A percentile compares a stretch with the other conserved stretches of the same genome.
Conservation (phyloP, 2,888 invertebrate genomes). For the Eulithis prunata region DNA sequence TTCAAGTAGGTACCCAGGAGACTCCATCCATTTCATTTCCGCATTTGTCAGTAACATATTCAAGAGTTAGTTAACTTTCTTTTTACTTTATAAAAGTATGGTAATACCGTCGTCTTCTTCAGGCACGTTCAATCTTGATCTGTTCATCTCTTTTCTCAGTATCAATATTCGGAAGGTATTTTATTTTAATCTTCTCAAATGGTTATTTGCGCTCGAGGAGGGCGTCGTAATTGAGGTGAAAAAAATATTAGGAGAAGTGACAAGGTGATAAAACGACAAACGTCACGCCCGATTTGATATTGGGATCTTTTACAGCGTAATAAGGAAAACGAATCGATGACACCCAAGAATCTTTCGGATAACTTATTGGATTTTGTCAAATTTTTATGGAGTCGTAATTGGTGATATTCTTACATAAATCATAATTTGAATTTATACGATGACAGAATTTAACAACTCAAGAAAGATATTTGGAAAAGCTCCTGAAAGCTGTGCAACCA, state of each 20-base stretch:
- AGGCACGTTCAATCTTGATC: slow-evolving; percentile 43
- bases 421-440: slow-evolving; percentile 21
- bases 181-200: slow-evolving; percentile 72
- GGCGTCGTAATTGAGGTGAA: slow-evolving; percentile 72
- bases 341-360: slow-evolving; percentile 51
- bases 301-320: slow-evolving; percentile 73
- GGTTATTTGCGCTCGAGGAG: slow-evolving; percentile 70
- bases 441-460: not conserved
- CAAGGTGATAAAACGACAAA: slow-evolving; percentile 79
- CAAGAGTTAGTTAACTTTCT: slow-evolving; percentile 41
- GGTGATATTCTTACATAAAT: slow-evolving; percentile 10
- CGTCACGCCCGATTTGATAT: slow-evolving; percentile 75
- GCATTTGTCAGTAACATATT: slow-evolving; percentile 38
- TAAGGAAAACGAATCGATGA: slow-evolving; percentile 61
- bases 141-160: slow-evolving; percentile 51
- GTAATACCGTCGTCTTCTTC: slow-evolving; percentile 39
- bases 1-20: slow-evolving; percentile 35
- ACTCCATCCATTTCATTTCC: slow-evolving; percentile 35
- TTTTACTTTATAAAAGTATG: slow-evolving; percentile 44
- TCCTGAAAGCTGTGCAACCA: not conserved
- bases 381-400: slow-evolving; percentile 44
- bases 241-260: slow-evolving; percentile 75
- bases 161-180: slow-evolving; percentile 68
- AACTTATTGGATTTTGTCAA: slow-evolving; percentile 61
- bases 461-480: too few species aligned